Conservation (phyloP, 2,888 invertebrate species). For the Mesorhabditis sp. region DNA sequence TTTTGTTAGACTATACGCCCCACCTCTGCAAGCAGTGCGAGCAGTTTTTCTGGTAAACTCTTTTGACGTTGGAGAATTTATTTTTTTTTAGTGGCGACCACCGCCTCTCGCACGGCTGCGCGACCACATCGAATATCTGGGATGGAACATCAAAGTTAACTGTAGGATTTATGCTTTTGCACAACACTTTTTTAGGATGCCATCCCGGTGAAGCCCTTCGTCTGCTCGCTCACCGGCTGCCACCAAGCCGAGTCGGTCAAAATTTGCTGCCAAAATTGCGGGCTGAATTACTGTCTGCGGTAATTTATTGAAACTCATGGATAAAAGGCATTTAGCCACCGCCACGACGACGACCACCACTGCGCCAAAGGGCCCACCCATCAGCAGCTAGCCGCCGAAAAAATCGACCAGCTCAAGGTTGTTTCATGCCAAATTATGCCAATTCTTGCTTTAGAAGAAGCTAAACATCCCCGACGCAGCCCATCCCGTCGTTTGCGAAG, state of each 20-base stretch:
- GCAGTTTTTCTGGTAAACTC: slow-evolving; percentile 1
- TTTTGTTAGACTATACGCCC: background rate
- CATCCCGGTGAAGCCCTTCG: slow-evolving; percentile 3
- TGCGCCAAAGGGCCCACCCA: background rate
- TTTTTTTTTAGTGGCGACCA: slow-evolving; percentile 6
- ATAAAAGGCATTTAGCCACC: background rate
- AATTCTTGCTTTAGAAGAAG: background rate
- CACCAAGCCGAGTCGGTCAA: background rate
- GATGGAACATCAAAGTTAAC: background rate
- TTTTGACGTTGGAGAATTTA: background rate
- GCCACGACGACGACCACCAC: background rate
- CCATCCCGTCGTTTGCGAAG: no score
- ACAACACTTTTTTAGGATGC: background rate
- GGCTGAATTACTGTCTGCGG: background rate
- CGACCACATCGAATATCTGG: background rate
- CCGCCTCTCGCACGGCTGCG: background rate
- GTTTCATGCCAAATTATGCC: background rate
- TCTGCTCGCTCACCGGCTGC: background rate
- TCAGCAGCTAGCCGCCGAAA: background rate
- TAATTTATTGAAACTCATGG: background rate
- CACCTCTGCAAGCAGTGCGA: slow-evolving; percentile 5
- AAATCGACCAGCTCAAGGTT: background rate
- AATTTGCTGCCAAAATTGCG: background rate
- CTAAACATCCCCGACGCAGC: no score
- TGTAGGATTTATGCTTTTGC: background rate